These are phyloP conservation scores for Urechis unicinctus DNA, from an alignment of 2,888 invertebrate species.

Conservation along the genomic window DNA sequence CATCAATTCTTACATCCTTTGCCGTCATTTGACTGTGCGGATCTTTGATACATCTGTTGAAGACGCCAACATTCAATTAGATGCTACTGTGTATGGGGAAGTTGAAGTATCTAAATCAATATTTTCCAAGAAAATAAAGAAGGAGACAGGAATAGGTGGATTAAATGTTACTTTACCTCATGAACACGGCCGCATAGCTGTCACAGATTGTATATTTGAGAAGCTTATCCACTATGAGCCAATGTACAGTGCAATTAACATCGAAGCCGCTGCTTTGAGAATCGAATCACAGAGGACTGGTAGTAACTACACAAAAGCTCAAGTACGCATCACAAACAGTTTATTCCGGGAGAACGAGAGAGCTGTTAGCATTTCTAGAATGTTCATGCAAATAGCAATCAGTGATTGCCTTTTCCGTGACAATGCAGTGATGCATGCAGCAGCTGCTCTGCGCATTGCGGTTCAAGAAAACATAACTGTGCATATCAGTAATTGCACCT, in stretches of 20 bases:
- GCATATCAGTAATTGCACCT: constrained; percentile 3
- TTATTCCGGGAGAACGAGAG: constrained; percentile 12
- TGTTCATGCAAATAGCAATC: constrained; percentile 5
- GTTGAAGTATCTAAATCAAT: not conserved
- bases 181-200: constrained; percentile 1
- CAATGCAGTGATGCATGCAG: constrained; percentile 15
- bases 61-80: constrained; percentile 1
- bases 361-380: constrained; percentile 11
- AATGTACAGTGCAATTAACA: constrained; percentile 11
- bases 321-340: constrained; percentile 3
- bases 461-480: not conserved
- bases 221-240: constrained; percentile 9
- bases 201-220: constrained; percentile 2
- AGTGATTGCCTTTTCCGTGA: constrained; percentile 2
- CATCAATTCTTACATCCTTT: not conserved
- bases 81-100: not conserved
- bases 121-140: constrained; percentile 2
- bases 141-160: constrained; percentile 10
- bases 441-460: constrained; percentile 12
- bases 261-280: constrained; percentile 8
- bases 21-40: not conserved
- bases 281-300: constrained; percentile 4
- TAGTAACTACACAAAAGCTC: not conserved
- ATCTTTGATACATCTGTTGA: not conserved
- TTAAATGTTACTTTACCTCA: constrained; percentile 4